Conservation (phyloP, 92 coral and sea anemone genomes). For the Porites evermanni region DNA sequence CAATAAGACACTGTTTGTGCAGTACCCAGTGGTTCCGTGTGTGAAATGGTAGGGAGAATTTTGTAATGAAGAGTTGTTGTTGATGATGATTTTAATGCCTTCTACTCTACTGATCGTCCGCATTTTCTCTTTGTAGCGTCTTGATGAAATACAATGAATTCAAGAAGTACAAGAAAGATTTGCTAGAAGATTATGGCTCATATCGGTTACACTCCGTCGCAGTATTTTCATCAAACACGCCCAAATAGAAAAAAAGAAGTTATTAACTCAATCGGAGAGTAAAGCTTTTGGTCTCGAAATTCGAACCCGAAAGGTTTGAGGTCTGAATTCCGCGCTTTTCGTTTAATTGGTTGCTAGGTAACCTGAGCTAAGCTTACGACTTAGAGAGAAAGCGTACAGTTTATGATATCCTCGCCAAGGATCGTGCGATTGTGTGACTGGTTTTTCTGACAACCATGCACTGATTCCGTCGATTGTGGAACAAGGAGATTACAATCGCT, state of each 20-base stretch:
- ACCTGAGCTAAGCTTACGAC: neutral
- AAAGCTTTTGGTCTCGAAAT: neutral
- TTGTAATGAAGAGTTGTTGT: too few relatives aligned
- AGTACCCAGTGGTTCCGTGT: too few relatives aligned
- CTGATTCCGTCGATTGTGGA: neutral
- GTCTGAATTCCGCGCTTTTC: neutral
- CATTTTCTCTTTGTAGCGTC: slow-evolving; percentile 3
- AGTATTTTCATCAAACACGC: slow-evolving; percentile 1
- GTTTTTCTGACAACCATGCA: neutral
- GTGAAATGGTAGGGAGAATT: too few relatives aligned
- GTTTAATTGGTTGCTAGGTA: slow-evolving; percentile 12
- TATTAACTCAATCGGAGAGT: neutral
- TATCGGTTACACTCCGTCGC: neutral
- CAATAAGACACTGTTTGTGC: too few relatives aligned
- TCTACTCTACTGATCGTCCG: too few relatives aligned
- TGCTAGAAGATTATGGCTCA: slow-evolving; percentile 6
- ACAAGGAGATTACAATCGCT: neutral
- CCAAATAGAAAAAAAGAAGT: neutral
- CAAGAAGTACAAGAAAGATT: neutral
- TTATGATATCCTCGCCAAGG: neutral
- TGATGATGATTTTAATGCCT: too few relatives aligned
- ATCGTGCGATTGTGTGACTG: neutral
- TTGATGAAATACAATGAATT: slow-evolving; percentile 21
- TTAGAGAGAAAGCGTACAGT: neutral
- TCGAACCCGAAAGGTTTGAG: neutral